A percentile compares a stretch with the other conserved stretches of the same genome.
Evolutionary conservation across 2,888 invertebrate genomes (phyloP).

Genomic region (Scrobipalpa costella): DNA sequence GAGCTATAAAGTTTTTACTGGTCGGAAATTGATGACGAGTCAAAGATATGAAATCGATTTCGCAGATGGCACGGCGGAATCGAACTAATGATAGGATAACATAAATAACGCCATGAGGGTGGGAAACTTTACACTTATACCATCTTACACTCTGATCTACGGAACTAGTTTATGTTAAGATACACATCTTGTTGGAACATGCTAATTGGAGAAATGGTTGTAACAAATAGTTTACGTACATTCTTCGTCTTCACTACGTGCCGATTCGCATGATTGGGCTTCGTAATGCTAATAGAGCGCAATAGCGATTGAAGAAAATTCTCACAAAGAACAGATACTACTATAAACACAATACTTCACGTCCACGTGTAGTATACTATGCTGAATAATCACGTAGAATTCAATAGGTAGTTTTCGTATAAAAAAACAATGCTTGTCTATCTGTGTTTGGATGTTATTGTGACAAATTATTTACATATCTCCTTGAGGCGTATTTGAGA

Average conservation of each 20-base stretch:
- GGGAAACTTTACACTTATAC: slow-evolving; percentile 22
- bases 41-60: slow-evolving; percentile 29
- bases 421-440: slow-evolving; percentile 1
- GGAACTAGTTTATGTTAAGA: slow-evolving; percentile 2
- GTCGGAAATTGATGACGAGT: slow-evolving; percentile 23
- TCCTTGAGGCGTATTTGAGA: neutral
- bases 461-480: neutral
- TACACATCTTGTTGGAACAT: slow-evolving; percentile 12
- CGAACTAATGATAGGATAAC: slow-evolving; percentile 29
- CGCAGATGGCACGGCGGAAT: slow-evolving; percentile 21
- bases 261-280: slow-evolving; percentile 2
- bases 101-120: slow-evolving; percentile 27
- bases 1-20: slow-evolving; percentile 21
- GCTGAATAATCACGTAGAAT: neutral
- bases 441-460: neutral
- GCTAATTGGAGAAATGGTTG: slow-evolving; percentile 19
- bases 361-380: too few relatives aligned
- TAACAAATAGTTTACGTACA: neutral
- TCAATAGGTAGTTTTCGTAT: neutral
- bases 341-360: too few relatives aligned
- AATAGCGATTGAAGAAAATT: neutral
- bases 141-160: neutral
- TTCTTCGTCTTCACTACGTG: slow-evolving; percentile 2
- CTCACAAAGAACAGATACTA: neutral
- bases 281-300: neutral